Evolutionary conservation across 2,113 vertebrate genomes (phyloP).

Genomic region (Petrocephalus microphthalmus): DNA sequence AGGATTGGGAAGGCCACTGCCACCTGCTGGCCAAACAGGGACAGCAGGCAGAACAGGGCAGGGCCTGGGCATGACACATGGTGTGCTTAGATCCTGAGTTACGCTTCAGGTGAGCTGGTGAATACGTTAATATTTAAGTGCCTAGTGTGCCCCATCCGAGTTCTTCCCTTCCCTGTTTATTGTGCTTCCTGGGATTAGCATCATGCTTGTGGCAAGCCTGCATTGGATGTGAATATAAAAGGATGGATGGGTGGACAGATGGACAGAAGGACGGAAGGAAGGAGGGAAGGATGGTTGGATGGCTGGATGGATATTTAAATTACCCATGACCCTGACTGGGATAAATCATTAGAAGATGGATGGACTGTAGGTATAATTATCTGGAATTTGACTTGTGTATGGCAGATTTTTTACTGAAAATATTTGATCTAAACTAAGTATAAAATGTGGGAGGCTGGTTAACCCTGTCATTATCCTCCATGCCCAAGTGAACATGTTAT

Average conservation of each 20-base stretch:
- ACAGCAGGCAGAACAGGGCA: not conserved
- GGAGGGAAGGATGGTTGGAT: not conserved
- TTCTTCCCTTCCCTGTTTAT: not conserved
- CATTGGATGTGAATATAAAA: not conserved
- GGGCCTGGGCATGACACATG: not conserved
- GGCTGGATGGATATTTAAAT: not conserved
- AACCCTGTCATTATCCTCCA: not conserved
- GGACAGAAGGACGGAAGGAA: not conserved
- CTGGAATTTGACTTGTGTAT: not conserved
- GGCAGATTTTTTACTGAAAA: not conserved
- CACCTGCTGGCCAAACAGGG: not conserved
- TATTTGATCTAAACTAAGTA: not conserved
- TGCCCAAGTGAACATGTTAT: not conserved
- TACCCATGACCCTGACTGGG: not conserved
- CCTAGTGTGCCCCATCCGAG: not conserved
- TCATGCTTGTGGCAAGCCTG: not conserved
- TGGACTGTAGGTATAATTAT: not conserved
- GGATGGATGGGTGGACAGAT: not conserved
- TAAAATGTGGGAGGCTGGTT: not conserved
- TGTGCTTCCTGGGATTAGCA: not conserved
- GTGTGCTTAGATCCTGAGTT: not conserved
- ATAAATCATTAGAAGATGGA: not conserved
- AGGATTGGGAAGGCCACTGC: not conserved
- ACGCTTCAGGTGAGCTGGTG: not conserved
- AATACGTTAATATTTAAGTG: not conserved